Evolutionary conservation across 1,140 invertebrate genomes (phyloP), one percentile per base, ranked within the genome.

Genomic region (Hylaeus volcanicus): DNA sequence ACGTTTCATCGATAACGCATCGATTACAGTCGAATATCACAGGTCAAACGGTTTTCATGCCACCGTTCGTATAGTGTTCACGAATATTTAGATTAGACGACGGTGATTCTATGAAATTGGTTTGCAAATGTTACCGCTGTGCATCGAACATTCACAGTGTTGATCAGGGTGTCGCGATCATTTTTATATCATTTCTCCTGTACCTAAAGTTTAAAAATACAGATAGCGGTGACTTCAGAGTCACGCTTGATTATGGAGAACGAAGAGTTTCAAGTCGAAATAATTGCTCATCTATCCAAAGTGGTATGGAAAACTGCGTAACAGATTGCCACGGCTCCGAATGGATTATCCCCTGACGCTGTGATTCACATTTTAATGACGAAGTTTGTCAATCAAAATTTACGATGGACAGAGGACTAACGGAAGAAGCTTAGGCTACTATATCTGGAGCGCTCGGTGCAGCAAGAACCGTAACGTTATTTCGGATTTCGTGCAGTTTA

Each of bases 401-500:
- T 76, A 76, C 39, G 64, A 11, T 2, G 2, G n/a, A 37, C 1
- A 1, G 4, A 9, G 63, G 15, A 26, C n/a, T 26, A 26, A 65
- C 37, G 65, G 64, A 69, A 69, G 55, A 4, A 77, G 74, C 74
- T 77, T 77, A 77, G 55, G 65, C 45, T 65, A 70, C 70, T 77
- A 70, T 77, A 77, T 61, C 56, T 48, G 55, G 41, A 9, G 1
- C 41, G 68, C 9, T 26, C 48, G 8, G 41, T 9, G 55, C 51
- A 41, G 51, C 60, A 45, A 79, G 68, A 14, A 73, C 43, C 43
- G 77, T 79, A 79, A 74, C 77, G 71, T 74, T 65, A 74, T 74
- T 74, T 74, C 71, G 71, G 61, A 79, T 74, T 78, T 78, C 14
- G 12, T 15, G 51, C 45, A 78, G 75, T 78, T 78, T 78, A 71